Evolutionary conservation across 2,888 invertebrate genomes (phyloP).

Genomic region (Temnothorax unifasciatus): DNA sequence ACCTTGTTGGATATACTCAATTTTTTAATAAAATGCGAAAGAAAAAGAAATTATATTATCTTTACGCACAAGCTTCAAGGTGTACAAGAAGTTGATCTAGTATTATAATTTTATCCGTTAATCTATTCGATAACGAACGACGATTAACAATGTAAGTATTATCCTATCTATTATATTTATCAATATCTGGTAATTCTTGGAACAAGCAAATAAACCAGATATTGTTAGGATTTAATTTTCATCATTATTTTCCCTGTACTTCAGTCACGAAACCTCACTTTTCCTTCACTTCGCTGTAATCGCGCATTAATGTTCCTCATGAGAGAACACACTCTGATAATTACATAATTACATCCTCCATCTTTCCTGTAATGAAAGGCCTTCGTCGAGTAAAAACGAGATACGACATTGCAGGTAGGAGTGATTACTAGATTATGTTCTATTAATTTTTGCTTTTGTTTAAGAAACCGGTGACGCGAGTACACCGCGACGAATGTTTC

Average conservation of each 20-base stretch:
- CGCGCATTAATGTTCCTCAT: conserved; percentile 14
- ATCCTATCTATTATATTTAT: conserved; percentile 44
- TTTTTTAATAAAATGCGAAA: conserved; percentile 41
- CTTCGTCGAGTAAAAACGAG: conserved; percentile 69
- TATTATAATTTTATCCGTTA: conserved; percentile 38
- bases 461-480: conserved; percentile 45
- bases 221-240: conserved; percentile 45
- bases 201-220: conserved; percentile 53
- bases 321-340: conserved; percentile 39
- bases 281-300: conserved; percentile 43
- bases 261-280: conserved; percentile 27
- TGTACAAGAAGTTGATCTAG: conserved; percentile 25
- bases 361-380: conserved; percentile 71
- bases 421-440: conserved; percentile 74
- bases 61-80: conserved; percentile 10
- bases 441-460: conserved; percentile 47
- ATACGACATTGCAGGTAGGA: conserved; percentile 72
- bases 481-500: conserved; percentile 55
- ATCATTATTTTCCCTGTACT: conserved; percentile 44
- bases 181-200: conserved; percentile 47
- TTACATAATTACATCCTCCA: conserved; percentile 50
- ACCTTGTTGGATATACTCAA: background rate
- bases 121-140: conserved; percentile 33
- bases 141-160: conserved; percentile 53
- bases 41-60: conserved; percentile 7